Evolutionary conservation across 2,888 invertebrate species (phyloP), one percentile per base, ranked within the genome.

Genomic region (Calameuta idolon): DNA sequence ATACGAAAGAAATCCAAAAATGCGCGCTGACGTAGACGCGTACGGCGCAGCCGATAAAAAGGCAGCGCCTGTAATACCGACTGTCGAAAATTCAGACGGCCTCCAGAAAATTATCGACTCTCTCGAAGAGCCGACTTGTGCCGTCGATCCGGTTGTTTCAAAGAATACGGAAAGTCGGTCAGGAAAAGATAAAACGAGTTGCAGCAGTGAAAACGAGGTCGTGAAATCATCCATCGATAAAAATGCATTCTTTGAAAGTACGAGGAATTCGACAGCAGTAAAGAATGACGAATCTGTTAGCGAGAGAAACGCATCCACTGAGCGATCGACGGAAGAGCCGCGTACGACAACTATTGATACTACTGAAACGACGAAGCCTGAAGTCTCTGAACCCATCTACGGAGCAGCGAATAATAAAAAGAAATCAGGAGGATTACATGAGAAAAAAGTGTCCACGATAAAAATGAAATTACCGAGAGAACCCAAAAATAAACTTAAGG

Each of bases 1-100:
- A 92, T 91, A 86, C 77, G 77, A 82, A 40, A 89, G 85, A 78
- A 88, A 91, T 83, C 90, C 91, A 11, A 87, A 81, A 73, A 90
- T 91, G 86, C 87, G 83, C 4, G 82, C 84, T 4, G 88, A 91
- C 71, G 75, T 90, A 5, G 78, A 79, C 23, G 76, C 76, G 30
- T 80, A 83, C 35, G 76, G 74, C 12, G 75, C 76, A 12, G 76
- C 78, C 75, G 85, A 74, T 76, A 84, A 84, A 71, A 71, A 75
- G 4, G 81, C 55, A 69, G 75, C 15, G 68, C 76, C 76, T 40
- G 40, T 37, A 3, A 23, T 35, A 30, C 34, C 33, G 34, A 37
- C 74, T 74, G 55, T 55, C 55, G 55, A 55, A 2, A 55, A 23
- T 2, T 9, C 2, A 23, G 23, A 55, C 23, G 23, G 23, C 23